Percentiles rank a stretch among this genome's conserved stretches.
Conservation (phyloP, 1,140 invertebrate genomes). For the Arctopsyche grandis region DNA sequence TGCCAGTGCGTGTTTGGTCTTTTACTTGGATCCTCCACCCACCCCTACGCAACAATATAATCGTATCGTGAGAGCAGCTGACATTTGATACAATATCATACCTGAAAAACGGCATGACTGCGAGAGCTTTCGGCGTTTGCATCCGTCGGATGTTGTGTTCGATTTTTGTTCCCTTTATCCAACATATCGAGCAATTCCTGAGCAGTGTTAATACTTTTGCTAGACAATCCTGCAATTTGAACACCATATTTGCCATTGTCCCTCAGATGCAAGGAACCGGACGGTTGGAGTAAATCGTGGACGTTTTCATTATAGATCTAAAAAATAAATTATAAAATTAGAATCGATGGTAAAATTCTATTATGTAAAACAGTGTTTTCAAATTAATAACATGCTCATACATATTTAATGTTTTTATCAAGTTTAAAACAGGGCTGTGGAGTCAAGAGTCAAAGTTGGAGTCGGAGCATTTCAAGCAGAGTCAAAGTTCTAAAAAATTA, state of each 20-base stretch:
- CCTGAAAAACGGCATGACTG: constrained; percentile 96
- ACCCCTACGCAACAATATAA: too few relatives aligned
- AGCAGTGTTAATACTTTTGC: constrained; percentile 79
- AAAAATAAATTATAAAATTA: constrained; percentile 32
- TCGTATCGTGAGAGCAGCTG: background rate
- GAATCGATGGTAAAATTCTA: background rate
- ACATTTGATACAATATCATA: constrained; percentile 40
- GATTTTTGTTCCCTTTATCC: constrained; percentile 87
- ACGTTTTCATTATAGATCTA: constrained; percentile 96
- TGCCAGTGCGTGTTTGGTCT: too few relatives aligned
- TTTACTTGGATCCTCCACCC: too few relatives aligned
- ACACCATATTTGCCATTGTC: constrained; percentile 88
- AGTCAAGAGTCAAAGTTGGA: too few relatives aligned
- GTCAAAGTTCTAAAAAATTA: too few relatives aligned
- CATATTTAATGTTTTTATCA: background rate
- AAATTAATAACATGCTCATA: background rate
- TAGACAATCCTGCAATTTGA: constrained; percentile 85
- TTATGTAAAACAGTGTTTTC: too few relatives aligned
- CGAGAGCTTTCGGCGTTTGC: constrained; percentile 96
- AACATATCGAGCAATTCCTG: constrained; percentile 87
- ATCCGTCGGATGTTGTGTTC: constrained; percentile 97
- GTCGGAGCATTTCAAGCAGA: too few relatives aligned
- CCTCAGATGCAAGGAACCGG: constrained; percentile 79
- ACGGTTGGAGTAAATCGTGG: constrained; percentile 86
- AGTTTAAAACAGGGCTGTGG: too few relatives aligned